These are phyloP conservation scores for Verasper variegatus DNA, from an alignment of 2,113 vertebrate genomes.

Conservation along the genomic window DNA sequence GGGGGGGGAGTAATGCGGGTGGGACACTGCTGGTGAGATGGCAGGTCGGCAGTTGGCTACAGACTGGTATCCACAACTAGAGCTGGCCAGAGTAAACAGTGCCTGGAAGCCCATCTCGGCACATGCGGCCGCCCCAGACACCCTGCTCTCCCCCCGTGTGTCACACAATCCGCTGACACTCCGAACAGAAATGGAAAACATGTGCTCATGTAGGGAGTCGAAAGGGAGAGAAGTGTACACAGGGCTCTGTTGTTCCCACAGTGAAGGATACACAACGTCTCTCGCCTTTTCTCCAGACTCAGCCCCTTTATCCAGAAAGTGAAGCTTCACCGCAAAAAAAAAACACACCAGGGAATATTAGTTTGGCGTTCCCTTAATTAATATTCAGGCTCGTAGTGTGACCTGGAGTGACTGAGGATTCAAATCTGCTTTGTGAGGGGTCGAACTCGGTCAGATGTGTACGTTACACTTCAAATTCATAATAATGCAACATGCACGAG, in stretches of 20 bases:
- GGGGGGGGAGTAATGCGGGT: neutral
- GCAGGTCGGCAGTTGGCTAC: slow-evolving; percentile 52
- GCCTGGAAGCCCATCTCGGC: slow-evolving; percentile 33
- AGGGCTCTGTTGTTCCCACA: slow-evolving; percentile 43
- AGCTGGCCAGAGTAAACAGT: slow-evolving; percentile 61
- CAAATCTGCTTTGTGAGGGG: neutral
- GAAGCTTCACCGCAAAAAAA: slow-evolving; percentile 41
- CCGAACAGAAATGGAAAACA: slow-evolving; percentile 59
- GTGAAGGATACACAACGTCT: slow-evolving; percentile 16
- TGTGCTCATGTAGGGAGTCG: slow-evolving; percentile 47
- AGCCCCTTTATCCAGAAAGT: slow-evolving; percentile 31
- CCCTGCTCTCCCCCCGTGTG: slow-evolving; percentile 29
- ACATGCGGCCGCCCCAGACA: slow-evolving; percentile 18
- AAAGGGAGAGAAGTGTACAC: slow-evolving; percentile 30
- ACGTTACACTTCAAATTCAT: neutral
- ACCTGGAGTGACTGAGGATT: slow-evolving; percentile 2
- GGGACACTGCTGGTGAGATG: slow-evolving; percentile 30
- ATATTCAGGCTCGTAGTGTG: neutral
- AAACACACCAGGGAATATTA: slow-evolving; percentile 12
- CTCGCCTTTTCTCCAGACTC: slow-evolving; percentile 20
- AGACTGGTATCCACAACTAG: slow-evolving; percentile 41
- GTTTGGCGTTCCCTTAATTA: slow-evolving; percentile 25
- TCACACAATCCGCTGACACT: slow-evolving; percentile 55
- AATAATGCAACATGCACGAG: no score
- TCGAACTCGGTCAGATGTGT: neutral